Evolutionary conservation across 2,797 vertebrate species (phyloP).

Genomic region (Peromyscus attwateri): DNA sequence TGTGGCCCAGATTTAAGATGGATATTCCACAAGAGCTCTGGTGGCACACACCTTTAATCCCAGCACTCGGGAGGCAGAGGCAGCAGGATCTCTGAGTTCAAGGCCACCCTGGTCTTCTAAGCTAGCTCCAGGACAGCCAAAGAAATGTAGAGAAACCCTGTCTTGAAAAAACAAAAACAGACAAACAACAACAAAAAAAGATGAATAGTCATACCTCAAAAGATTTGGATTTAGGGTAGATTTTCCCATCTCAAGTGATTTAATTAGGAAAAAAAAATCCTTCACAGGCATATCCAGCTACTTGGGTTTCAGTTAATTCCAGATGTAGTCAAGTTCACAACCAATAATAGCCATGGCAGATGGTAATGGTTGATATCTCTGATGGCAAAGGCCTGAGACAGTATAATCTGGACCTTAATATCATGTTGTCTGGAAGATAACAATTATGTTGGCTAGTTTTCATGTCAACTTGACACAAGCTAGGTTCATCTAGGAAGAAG

Average conservation of each 20-base stretch:
- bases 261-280: neutral
- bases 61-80: neutral
- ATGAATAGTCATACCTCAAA: neutral
- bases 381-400: neutral
- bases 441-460: neutral
- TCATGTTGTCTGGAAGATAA: neutral
- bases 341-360: neutral
- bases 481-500: neutral
- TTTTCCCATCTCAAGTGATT: neutral
- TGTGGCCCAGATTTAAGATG: neutral
- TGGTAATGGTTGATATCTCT: neutral
- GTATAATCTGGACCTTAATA: neutral
- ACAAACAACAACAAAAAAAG: neutral
- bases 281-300: neutral
- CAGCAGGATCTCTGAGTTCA: neutral
- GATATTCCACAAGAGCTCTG: neutral
- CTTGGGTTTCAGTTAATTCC: neutral
- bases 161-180: neutral
- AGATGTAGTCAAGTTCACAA: neutral
- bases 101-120: neutral
- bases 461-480: neutral
- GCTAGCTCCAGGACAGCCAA: neutral
- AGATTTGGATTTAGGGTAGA: neutral
- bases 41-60: neutral
- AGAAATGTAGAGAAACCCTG: neutral